Evolutionary conservation across 2,888 invertebrate genomes (phyloP).

Genomic region (Orthosia incerta): DNA sequence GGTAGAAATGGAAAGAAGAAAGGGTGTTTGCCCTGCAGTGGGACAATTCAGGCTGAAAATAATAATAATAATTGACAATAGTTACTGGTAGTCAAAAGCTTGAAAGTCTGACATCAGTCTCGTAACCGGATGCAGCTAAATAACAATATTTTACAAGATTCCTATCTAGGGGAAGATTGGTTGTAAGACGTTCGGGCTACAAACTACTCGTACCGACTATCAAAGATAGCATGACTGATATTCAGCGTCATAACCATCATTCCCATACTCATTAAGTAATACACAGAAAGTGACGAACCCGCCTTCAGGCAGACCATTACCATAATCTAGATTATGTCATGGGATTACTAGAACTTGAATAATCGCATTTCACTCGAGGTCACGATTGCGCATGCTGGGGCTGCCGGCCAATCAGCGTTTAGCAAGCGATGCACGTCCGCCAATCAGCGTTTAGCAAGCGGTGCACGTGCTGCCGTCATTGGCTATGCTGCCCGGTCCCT

Average conservation of each 20-base stretch:
- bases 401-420: conserved; percentile 26
- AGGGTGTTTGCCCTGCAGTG: too few species aligned
- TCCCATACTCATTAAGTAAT: neutral
- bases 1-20: too few species aligned
- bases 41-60: too few species aligned
- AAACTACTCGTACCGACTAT: too few species aligned
- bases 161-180: too few species aligned
- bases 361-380: conserved; percentile 83
- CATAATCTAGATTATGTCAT: conserved; percentile 88
- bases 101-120: too few species aligned
- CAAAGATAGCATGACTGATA: neutral
- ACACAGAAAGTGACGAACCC: conserved; percentile 5
- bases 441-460: conserved; percentile 71
- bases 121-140: neutral
- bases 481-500: conserved; percentile 84
- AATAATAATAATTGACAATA: too few species aligned
- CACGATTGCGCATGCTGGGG: conserved; percentile 66
- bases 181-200: too few species aligned
- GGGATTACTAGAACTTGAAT: conserved; percentile 88
- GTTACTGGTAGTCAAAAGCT: too few species aligned
- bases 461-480: conserved; percentile 81
- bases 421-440: conserved; percentile 55
- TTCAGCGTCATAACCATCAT: neutral
- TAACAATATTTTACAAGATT: neutral
- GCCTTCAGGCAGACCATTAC: conserved; percentile 55